Evolutionary conservation across 1,140 invertebrate species (phyloP).

Genomic region (Calosoma granatense): DNA sequence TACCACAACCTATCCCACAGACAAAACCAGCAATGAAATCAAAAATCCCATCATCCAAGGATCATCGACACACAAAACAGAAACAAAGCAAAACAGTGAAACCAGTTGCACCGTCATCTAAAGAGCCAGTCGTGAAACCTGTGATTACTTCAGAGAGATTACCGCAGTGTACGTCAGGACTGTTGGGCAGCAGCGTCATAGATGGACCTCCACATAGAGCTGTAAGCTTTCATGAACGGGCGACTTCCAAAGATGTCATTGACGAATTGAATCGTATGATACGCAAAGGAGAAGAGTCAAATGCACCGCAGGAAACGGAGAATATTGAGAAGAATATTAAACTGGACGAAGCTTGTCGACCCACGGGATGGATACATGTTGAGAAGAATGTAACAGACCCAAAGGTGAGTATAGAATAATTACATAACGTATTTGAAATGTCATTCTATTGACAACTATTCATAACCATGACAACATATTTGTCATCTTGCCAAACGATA

Average conservation of each 20-base stretch:
- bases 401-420: conserved; percentile 44
- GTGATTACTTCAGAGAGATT: conserved; percentile 29
- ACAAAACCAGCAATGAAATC: conserved; percentile 11
- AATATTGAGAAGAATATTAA: conserved; percentile 32
- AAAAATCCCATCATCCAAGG: conserved; percentile 14
- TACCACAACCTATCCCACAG: conserved; percentile 26
- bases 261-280: conserved; percentile 66
- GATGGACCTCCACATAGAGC: conserved; percentile 36
- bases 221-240: conserved; percentile 57
- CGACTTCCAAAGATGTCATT: conserved; percentile 65
- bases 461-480: not conserved
- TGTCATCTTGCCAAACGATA: not conserved
- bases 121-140: conserved; percentile 15
- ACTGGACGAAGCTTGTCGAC: conserved; percentile 52
- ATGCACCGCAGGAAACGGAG: conserved; percentile 23
- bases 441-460: conserved; percentile 10
- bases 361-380: conserved; percentile 67
- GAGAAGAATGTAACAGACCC: conserved; percentile 65
- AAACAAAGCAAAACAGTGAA: not conserved
- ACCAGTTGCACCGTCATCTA: not conserved
- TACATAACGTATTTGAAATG: conserved; percentile 9
- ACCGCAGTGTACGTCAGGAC: conserved; percentile 24
- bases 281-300: conserved; percentile 41
- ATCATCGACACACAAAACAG: conserved; percentile 27
- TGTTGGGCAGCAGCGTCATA: conserved; percentile 33